These are phyloP conservation scores for Xiphophorus couchianus DNA, from an alignment of 2,113 vertebrate genomes.

Conservation along the genomic window DNA sequence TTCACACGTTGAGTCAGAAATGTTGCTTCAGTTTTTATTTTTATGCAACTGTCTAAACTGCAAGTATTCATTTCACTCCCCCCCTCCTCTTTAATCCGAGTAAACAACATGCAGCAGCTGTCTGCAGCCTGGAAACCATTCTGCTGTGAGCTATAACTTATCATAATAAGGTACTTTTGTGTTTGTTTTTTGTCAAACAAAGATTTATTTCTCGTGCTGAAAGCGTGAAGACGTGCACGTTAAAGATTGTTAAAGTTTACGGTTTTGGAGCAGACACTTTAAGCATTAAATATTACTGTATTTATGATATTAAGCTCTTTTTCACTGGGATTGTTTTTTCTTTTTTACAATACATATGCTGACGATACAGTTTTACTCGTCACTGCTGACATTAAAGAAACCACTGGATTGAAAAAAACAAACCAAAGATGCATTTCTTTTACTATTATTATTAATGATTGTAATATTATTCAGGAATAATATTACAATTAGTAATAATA, in stretches of 20 bases:
- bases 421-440: no score
- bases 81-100: neutral
- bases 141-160: neutral
- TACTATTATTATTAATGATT: no score
- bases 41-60: neutral
- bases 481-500: no score
- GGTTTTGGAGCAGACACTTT: neutral
- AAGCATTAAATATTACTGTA: neutral
- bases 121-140: neutral
- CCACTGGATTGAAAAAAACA: neutral
- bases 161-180: neutral
- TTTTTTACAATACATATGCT: neutral
- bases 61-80: neutral
- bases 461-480: no score
- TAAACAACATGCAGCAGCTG: slow-evolving; percentile 11
- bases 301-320: neutral
- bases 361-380: neutral
- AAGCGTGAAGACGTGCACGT: neutral
- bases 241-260: neutral
- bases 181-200: neutral
- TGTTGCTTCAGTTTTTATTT: slow-evolving; percentile 1
- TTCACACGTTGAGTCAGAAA: slow-evolving; percentile 15
- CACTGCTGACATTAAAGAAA: neutral
- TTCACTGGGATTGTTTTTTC: neutral
- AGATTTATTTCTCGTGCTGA: neutral